Evolutionary conservation across 2,797 vertebrate species (phyloP).

Genomic region (Triplophysa yarkandensis): DNA sequence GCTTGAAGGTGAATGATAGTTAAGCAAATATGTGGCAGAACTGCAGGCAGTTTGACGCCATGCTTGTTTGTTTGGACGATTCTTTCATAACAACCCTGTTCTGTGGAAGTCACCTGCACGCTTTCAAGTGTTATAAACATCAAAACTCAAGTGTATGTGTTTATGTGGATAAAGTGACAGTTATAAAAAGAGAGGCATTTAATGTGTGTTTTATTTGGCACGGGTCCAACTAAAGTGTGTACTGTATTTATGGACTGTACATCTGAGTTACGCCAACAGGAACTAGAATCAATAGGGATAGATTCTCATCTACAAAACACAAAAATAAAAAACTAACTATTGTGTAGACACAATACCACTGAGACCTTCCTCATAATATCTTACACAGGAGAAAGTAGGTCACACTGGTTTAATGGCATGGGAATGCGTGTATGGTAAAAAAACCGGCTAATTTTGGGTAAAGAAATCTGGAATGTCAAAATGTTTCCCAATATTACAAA

Average conservation of each 20-base stretch:
- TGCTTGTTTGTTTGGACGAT: constrained; percentile 36
- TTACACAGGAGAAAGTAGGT: no score
- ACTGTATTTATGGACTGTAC: neutral
- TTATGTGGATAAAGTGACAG: neutral
- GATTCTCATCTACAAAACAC: no score
- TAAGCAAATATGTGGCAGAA: constrained; percentile 28
- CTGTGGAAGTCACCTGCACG: constrained; percentile 22
- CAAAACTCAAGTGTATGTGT: neutral
- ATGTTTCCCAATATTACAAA: neutral
- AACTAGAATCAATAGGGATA: neutral
- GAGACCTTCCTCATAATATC: no score
- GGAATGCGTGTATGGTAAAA: no score
- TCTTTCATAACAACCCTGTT: constrained; percentile 5
- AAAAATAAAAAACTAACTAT: no score
- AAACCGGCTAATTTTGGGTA: no score
- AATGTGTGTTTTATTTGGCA: constrained; percentile 45
- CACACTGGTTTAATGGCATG: no score
- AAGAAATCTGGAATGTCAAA: neutral
- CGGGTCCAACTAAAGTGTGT: constrained; percentile 29
- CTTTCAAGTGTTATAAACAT: neutral
- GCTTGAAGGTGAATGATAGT: constrained; percentile 30
- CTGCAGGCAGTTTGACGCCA: constrained; percentile 23
- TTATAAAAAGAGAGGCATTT: constrained; percentile 23
- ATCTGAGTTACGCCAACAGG: no score
- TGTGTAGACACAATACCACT: no score